Base-by-base conservation (phyloP, 2,797 vertebrate species). In the Crocidura indochinensis region DNA sequence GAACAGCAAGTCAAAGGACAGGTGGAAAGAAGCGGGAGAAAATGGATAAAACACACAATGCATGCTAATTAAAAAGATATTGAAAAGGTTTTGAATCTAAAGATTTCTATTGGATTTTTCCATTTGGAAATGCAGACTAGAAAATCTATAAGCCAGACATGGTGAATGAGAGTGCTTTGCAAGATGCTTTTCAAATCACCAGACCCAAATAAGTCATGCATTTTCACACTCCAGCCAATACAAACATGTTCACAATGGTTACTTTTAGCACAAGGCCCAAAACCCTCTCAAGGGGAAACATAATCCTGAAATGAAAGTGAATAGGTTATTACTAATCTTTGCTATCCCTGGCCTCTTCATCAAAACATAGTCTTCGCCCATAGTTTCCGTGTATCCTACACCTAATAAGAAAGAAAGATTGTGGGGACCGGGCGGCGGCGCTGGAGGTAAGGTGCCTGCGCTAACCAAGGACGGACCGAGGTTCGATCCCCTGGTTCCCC, bases 201-300 rank as follows among this genome's bases (percentile, higher is more conserved):
- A 83, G 44, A 83, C 14, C 19, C 67, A 94, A 90, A 87, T 27
- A 91, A 89, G 49, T n/a, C 76, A 14, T 19, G 84, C 46, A 27
- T 49, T 84, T 29, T 51, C 31, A 69, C 0, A 1, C 31, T 56
- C 6, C 71, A 60, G 87, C 56, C 84, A 95, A 81, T 17, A 77
- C 15, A 79, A 94, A 94, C 87, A 87, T 47, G 75, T 31, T 78
- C 62, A 38, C 17, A 87, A 65, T 27, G 22, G 71, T 77, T 82
- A 79, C 71, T 95, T 46, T 75, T 67, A 87, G 88, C 29, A 44
- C 71, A n/a, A 84, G n/a, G 26, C 69, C 72, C 19, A 73, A 87
- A 84, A 83, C 31, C 74, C 20, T 9, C 79, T 69, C 6, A 68
- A 90, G 86, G 31, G 62, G 27, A 91, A 69, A 84, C 53, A 71